Evolutionary conservation across 2,113 vertebrate species (phyloP), one percentile per base, ranked within the genome.

Genomic region (Corythornis cristatus): DNA sequence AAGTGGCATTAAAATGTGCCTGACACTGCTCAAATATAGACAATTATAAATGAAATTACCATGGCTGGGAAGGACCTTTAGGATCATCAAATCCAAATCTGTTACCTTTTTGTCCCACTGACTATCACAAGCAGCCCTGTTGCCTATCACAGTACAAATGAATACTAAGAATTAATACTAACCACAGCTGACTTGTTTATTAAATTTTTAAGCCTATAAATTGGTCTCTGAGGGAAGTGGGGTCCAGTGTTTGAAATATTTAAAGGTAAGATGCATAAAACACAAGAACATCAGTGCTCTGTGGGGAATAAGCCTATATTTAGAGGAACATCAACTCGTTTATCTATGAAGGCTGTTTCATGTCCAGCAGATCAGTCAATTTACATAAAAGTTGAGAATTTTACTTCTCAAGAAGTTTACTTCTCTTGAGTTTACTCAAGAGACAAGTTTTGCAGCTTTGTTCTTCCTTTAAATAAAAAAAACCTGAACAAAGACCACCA

Each of bases 51-150:
- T 37, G 37, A 37, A 37, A 37, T 37, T 37, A 37, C 37, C 37
- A 37, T 37, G 37, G 37, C 37, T 37, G 37, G 37, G 37, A 37
- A 37, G 37, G 37, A 37, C 37, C 37, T 37, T 37, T 37, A 11
- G 37, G 37, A 37, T 37, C 37, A 37, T 37, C 37, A 37, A 37
- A 10, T 37, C 37, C 37, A 37, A 37, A 37, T 37, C 37, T 37
- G 37, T 11, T n/a, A 1, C 1, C 4, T 0, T 22, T 56, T 31
- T 57, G 50, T 11, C 51, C 58, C 18, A 11, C 1, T 12, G 35
- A 25, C 25, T 5, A 12, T 42, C 29, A 42, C 60, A 28, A 51
- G 8, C 4, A 67, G 10, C 40, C 17, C 37, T 6, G 3, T 5
- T 28, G 21, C 8, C 28, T 21, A 18, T 2, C 37, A 35, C 26